A percentile compares a stretch with the other conserved stretches of the same genome.
These are phyloP conservation scores for Cryptotermes secundus DNA, from an alignment of 1,140 invertebrate species.

Conservation along the genomic window DNA sequence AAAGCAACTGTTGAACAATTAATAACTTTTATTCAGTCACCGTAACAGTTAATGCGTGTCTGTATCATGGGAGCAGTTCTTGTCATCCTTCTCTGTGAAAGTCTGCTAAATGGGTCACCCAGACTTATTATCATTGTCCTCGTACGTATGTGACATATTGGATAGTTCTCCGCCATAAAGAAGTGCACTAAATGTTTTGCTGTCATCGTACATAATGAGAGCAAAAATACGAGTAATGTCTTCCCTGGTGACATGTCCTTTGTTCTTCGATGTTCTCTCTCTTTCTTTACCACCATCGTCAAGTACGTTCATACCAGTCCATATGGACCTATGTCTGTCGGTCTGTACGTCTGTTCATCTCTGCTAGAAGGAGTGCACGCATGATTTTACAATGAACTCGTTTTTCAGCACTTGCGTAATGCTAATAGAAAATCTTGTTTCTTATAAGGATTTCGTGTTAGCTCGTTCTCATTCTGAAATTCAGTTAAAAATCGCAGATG, in stretches of 20 bases:
- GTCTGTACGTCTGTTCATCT: background rate
- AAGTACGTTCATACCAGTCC: background rate
- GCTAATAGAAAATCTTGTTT: background rate
- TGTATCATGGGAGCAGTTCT: background rate
- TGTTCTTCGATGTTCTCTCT: background rate
- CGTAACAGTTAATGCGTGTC: background rate
- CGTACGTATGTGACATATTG: background rate
- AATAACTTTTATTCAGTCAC: background rate
- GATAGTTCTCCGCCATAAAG: background rate
- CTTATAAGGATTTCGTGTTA: background rate
- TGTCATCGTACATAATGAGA: background rate
- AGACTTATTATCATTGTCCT: background rate
- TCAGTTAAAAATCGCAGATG: no score
- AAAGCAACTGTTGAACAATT: background rate
- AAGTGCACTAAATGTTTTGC: background rate
- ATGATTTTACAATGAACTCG: background rate
- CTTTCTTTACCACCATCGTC: background rate
- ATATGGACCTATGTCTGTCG: background rate
- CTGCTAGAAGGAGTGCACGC: background rate
- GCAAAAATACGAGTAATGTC: background rate
- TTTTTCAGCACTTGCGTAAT: background rate
- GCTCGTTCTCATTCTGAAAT: background rate
- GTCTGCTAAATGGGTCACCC: background rate
- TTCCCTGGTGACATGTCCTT: background rate
- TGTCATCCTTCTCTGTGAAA: background rate